Percentiles rank a stretch among this genome's conserved stretches.
These are phyloP conservation scores for Rhagologus leucostigma DNA, from an alignment of 2,113 vertebrate genomes.

Conservation along the genomic window DNA sequence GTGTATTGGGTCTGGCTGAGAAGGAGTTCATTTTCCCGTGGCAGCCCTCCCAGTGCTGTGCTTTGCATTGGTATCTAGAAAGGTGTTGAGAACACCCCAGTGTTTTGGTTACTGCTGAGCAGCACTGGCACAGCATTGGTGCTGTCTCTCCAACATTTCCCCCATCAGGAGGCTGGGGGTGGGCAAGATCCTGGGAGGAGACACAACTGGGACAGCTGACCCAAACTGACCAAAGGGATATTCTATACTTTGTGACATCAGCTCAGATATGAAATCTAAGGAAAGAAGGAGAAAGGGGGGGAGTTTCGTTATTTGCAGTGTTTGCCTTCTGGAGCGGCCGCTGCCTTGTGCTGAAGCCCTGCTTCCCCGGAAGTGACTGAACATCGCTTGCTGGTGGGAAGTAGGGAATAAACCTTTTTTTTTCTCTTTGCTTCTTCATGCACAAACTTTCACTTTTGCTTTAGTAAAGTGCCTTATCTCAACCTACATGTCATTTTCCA, in stretches of 20 bases:
- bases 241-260: too few relatives aligned
- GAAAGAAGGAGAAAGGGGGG: not conserved
- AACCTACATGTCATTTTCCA: not conserved
- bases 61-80: not conserved
- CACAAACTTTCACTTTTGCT: not conserved
- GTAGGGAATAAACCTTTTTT: not conserved
- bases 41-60: not conserved
- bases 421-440: not conserved
- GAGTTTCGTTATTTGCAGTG: not conserved
- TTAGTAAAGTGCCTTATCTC: not conserved
- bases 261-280: not conserved
- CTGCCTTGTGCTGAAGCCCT: not conserved
- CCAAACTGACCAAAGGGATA: not conserved
- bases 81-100: not conserved
- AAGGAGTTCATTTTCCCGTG: not conserved
- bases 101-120: not conserved
- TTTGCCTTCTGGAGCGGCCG: not conserved
- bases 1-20: not conserved
- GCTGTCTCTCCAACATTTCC: not conserved
- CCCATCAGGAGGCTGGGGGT: not conserved
- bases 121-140: accelerated
- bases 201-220: not conserved
- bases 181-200: not conserved
- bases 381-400: not conserved
- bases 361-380: not conserved